Conservation (phyloP, 92 coral and sea anemone genomes). For the Epizoanthus illoricatus region DNA sequence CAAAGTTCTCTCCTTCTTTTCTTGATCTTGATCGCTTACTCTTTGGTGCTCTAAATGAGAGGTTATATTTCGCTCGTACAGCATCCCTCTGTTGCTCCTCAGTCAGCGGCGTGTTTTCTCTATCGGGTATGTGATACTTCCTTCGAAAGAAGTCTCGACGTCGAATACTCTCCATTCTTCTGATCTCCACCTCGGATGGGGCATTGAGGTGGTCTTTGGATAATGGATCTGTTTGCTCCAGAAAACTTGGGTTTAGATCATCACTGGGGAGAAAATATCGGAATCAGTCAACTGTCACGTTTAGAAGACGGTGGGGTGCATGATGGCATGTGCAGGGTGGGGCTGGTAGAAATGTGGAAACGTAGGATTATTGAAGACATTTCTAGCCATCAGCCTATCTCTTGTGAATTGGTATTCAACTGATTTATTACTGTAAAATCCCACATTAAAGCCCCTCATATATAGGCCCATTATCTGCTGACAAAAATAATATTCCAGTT, state of each 20-base stretch:
- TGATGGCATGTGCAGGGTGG: too few species aligned
- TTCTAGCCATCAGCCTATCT: too few species aligned
- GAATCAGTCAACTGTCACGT: not conserved
- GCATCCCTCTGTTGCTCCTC: conserved; percentile 48
- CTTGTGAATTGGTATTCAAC: too few species aligned
- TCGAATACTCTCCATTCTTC: conserved; percentile 82
- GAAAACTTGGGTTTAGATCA: conserved; percentile 22
- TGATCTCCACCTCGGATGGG: conserved; percentile 47
- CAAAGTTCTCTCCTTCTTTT: conserved; percentile 21
- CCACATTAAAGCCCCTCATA: too few species aligned
- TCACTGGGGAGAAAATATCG: conserved; percentile 2
- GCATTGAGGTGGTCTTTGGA: conserved; percentile 41
- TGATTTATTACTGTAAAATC: too few species aligned
- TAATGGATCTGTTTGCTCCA: conserved; percentile 23
- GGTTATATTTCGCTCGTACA: conserved; percentile 55
- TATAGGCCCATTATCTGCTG: too few species aligned
- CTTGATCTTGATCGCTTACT: conserved; percentile 27
- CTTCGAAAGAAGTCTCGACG: conserved; percentile 68
- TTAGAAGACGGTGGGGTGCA: not conserved
- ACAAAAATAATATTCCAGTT: too few species aligned
- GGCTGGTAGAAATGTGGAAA: too few species aligned
- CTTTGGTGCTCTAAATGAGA: conserved; percentile 46
- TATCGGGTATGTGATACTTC: conserved; percentile 68
- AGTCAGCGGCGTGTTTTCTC: conserved; percentile 41
- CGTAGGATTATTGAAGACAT: too few species aligned